Base-by-base conservation (phyloP, 2,888 invertebrate species). In the Rhodophaea formosa region DNA sequence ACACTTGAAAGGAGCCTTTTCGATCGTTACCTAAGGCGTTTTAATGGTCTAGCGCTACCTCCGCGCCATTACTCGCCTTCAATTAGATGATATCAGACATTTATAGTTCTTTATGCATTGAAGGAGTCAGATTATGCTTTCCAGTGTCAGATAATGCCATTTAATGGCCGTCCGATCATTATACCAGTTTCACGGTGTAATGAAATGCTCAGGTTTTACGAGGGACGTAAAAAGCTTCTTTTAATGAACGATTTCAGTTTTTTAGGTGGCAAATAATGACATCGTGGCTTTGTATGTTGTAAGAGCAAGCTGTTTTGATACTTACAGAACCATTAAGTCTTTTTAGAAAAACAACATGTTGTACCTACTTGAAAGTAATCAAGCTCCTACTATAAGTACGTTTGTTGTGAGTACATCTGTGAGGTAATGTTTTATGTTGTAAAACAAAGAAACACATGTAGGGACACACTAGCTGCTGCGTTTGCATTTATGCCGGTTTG, bases 61-160 rank as follows among this genome's bases (percentile, higher is more conserved):
- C 74, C 66, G 69, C 63, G 51, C 75, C 82, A 79, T 88, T 83
- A 86, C 79, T 85, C 70, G 72, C 74, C 79, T 88, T 90, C 88
- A 89, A 89, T 90, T 88, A 88, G 88, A 90, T 89, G 84, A 85
- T 89, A 90, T 90, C 89, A 83, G 86, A 88, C 88, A 70, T 88
- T 89, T 86, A 89, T 88, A 89, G 88, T 89, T 88, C 88, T 89
- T 89, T 89, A 87, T 86, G 88, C 84, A 88, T 89, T 86, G 78
- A 79, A 72, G 75, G 73, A 83, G 81, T 79, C 70, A 85, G 88
- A 90, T 89, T 86, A 86, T 86, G 83, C 81, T 80, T 79, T 76
- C 67, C 77, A 75, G 75, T 80, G 75, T 74, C 66, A 84, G 86
- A 87, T 89, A 87, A 86, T 88, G 84, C 78, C 82, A 75, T 83